Evolutionary conservation across 1,140 invertebrate genomes (phyloP), one percentile per base, ranked within the genome.

Genomic region (Polypedilum pembai): DNA sequence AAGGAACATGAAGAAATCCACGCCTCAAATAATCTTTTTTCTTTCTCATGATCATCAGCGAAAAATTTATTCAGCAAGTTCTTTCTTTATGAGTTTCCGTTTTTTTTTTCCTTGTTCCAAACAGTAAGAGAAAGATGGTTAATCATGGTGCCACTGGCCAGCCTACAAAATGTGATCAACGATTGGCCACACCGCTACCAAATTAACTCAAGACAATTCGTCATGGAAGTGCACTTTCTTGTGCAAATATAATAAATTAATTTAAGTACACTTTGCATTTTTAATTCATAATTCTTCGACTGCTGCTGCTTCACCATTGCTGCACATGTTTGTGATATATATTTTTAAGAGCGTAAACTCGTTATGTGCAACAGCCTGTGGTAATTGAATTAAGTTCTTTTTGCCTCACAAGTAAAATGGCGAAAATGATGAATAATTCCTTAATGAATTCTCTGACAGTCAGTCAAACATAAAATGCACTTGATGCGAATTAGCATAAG

Each of bases 141-240:
- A 8, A n/a, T 56, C 45, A n/a, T 56, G n/a, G 12, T 56, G n/a
- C 45, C 45, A 56, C 4, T 56, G 24, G 5, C 24, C 24, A 33
- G n/a, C 45, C 45, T 56, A 56, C 45, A 56, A n/a, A n/a, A 15
- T 56, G 45, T 12, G 45, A 56, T 56, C 45, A 4, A 56, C 45
- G 45, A 56, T 56, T 56, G 45, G 45, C 12, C 45, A 56, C 45
- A 12, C 45, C 5, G 24, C 24, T 33, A 56, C 45, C 7, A 56
- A 56, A 56, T 12, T 12, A 56, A 56, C n/a, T 12, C 12, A 56
- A 56, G 45, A n/a, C n/a, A 56, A 56, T 56, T 15, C 45, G 45
- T 56, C 45, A 56, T 56, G 45, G 45, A 56, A 56, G 45, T 56
- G 45, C 45, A 56, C n/a, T 56, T 56, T 56, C 45, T 56, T 56